Evolutionary conservation across 2,797 vertebrate genomes (phyloP).

Genomic region (Taenioides sp.): DNA sequence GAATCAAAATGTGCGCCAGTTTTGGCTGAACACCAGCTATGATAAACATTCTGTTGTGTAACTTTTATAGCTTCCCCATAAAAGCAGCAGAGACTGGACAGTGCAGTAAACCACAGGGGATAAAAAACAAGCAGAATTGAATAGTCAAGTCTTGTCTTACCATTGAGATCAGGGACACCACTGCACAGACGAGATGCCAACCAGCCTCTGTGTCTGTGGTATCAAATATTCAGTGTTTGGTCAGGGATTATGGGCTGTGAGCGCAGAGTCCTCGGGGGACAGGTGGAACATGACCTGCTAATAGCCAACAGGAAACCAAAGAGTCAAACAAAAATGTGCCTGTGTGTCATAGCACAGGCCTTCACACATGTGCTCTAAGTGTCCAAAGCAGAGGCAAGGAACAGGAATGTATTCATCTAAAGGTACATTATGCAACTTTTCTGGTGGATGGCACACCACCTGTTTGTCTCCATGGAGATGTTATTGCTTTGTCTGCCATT

Average conservation of each 20-base stretch:
- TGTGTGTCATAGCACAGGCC: constrained; percentile 38
- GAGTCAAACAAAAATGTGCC: constrained; percentile 67
- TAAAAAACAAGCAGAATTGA: constrained; percentile 28
- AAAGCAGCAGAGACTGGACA: background rate
- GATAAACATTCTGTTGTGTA: constrained; percentile 15
- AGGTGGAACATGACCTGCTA: constrained; percentile 79
- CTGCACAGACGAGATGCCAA: constrained; percentile 44
- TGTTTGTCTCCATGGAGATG: too few species aligned
- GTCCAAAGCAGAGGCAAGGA: background rate
- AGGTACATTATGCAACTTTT: too few species aligned
- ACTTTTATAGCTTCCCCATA: constrained; percentile 14
- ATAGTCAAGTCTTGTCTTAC: constrained; percentile 30
- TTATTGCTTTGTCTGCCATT: too few species aligned
- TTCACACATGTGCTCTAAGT: constrained; percentile 11
- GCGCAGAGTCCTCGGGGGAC: constrained; percentile 52
- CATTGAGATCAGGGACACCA: constrained; percentile 33
- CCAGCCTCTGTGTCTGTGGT: constrained; percentile 41
- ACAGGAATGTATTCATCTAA: background rate
- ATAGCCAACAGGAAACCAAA: constrained; percentile 71
- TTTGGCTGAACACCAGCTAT: background rate
- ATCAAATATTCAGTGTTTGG: constrained; percentile 83
- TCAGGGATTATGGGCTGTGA: constrained; percentile 72
- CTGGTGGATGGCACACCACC: too few species aligned
- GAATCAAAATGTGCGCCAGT: constrained; percentile 6
- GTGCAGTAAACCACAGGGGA: constrained; percentile 19